Conservation (phyloP, 1,140 invertebrate species). For the Globodera ellingtonae region DNA sequence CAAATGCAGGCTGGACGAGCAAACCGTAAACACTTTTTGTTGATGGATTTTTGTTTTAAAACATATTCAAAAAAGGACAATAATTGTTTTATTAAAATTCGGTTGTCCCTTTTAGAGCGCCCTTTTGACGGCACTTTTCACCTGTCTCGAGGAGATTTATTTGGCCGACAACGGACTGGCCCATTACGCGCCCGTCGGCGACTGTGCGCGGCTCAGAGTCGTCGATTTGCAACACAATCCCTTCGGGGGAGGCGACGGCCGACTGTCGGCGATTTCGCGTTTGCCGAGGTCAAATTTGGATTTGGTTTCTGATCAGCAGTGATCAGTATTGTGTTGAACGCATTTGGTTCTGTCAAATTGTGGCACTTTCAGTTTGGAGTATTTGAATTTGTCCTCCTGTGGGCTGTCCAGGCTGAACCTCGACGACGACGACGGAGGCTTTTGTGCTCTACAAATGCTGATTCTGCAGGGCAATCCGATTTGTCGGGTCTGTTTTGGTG, state of each 20-base stretch:
- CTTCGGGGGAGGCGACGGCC: not conserved
- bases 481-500: slow-evolving; percentile 18
- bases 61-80: not conserved
- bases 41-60: not conserved
- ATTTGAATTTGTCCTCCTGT: slow-evolving; percentile 41
- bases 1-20: slow-evolving; percentile 21
- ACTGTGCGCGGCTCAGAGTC: slow-evolving; percentile 19
- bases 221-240: slow-evolving; percentile 38
- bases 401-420: slow-evolving; percentile 18
- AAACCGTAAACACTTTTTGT: slow-evolving; percentile 35
- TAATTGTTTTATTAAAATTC: slow-evolving; percentile 5
- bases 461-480: slow-evolving; percentile 44
- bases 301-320: no score
- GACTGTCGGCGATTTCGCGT: slow-evolving; percentile 10
- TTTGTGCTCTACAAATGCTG: slow-evolving; percentile 32
- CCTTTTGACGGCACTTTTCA: slow-evolving; percentile 33
- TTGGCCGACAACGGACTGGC: slow-evolving; percentile 34
- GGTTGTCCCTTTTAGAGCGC: slow-evolving; percentile 8
- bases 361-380: slow-evolving; percentile 26
- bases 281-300: slow-evolving; percentile 30
- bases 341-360: no score
- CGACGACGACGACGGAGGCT: slow-evolving; percentile 25
- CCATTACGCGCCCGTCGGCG: not conserved
- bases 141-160: slow-evolving; percentile 37
- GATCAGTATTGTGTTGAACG: no score